phyloP scores from a whole-genome alignment of 2,797 vertebrate genomes.

The Lerista edwardsae region DNA sequence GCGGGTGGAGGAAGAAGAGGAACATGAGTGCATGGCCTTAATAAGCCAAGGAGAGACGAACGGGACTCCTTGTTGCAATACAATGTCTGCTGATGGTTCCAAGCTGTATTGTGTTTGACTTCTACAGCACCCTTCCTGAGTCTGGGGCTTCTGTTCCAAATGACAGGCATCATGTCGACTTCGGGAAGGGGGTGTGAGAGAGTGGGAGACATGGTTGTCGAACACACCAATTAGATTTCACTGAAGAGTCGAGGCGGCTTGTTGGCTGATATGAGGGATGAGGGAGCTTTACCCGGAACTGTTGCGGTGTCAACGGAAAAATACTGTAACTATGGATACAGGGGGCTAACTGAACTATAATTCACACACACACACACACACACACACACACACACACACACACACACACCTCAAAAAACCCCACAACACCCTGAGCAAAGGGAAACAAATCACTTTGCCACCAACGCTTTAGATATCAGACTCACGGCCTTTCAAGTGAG shows the following conservation, averaged over 20 bases:
- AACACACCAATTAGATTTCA: slow-evolving; percentile 59
- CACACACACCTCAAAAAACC: too few species aligned
- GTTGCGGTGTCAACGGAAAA: slow-evolving; percentile 59
- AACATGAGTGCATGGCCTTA: slow-evolving; percentile 54
- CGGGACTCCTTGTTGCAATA: slow-evolving; percentile 46
- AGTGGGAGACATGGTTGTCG: slow-evolving; percentile 21
- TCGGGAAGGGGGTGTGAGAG: slow-evolving; percentile 41
- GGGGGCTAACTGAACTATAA: slow-evolving; percentile 64
- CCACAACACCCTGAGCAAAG: slow-evolving; percentile 62
- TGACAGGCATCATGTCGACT: slow-evolving; percentile 35
- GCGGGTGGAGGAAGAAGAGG: slow-evolving; percentile 49
- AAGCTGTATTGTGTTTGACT: slow-evolving; percentile 50
- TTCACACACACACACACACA: too few species aligned
- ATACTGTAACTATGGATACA: slow-evolving; percentile 71
- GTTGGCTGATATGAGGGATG: slow-evolving; percentile 62
- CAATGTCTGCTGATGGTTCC: slow-evolving; percentile 21
- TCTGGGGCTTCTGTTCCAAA: slow-evolving; percentile 41
- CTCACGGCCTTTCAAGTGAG: slow-evolving; percentile 56
- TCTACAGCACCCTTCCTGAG: slow-evolving; percentile 45
- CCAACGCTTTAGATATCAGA: slow-evolving; percentile 66
- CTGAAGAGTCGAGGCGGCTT: slow-evolving; percentile 54
- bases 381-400: too few species aligned
- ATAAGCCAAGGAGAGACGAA: slow-evolving; percentile 54
- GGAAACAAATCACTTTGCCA: slow-evolving; percentile 69
- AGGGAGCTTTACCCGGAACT: slow-evolving; percentile 59